Base-by-base conservation (phyloP, 2,888 invertebrate species). In the Rutpela maculata region DNA sequence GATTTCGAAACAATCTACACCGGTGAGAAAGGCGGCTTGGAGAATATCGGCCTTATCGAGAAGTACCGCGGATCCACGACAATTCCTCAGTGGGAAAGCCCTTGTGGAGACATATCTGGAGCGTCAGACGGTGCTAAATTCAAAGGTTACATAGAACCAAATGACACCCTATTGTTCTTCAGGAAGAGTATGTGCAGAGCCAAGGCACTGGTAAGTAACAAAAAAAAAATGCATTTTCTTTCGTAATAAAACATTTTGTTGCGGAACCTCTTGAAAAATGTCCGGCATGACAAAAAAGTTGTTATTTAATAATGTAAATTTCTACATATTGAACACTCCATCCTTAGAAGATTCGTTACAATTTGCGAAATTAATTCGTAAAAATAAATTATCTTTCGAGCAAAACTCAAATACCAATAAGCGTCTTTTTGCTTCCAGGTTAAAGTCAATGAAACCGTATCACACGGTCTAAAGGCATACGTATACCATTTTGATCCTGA, bases 91-190 rank as follows among this genome's bases (percentile, higher is more conserved):
- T 97, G 97, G 97, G 87, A 89, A 12, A 93, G 93, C 0, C 93
- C 93, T 75, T 97, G 97, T 87, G 95, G 95, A 63, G 94, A 94
- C 84, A 93, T 97, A 9, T 92, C 93, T 77, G 92, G 93, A 26
- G 93, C 96, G 0, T 96, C 96, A 0, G 97, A 97, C 86, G 97
- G 97, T 0, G 94, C 95, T 17, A 97, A 96, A 88, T 98, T 97
- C 88, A 92, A 92, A 19, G 94, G 96, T 15, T 93, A 93, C 69
- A 91, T 96, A 0, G 85, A 91, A 26, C 92, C 91, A 15, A 94
- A 95, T 78, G 95, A 96, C 15, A 92, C 92, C 0, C 88, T 97
- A 0, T 88, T 93, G 76, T 96, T 97, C 89, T 98, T 93, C 89
- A 92, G 97, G 78, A 96, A 96, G 88, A 96, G 96, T 86, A 92